These are phyloP conservation scores for Leucophenga maculata DNA, from an alignment of 2,888 invertebrate genomes.

Conservation along the genomic window DNA sequence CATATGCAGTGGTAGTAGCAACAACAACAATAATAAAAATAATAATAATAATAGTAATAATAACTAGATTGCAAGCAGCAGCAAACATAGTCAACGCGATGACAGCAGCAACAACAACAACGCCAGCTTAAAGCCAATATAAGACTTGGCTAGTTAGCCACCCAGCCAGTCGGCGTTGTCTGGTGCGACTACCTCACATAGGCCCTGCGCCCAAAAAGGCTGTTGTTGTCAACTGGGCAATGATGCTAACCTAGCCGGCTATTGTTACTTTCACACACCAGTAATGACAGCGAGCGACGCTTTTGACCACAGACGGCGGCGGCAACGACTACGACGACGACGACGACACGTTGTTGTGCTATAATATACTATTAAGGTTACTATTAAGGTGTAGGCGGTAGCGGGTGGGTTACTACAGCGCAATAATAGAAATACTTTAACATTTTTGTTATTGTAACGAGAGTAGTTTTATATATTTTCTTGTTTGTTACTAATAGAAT, in stretches of 20 bases:
- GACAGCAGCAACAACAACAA: not conserved
- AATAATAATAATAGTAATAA: slow-evolving; percentile 32
- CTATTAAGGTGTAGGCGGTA: no score
- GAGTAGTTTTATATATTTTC: not conserved
- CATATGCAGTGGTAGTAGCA: no score
- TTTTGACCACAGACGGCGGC: slow-evolving; percentile 8
- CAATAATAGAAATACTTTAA: slow-evolving; percentile 25
- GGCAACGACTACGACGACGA: not conserved
- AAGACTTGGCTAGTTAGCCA: slow-evolving; percentile 14
- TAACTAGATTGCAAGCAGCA: no score
- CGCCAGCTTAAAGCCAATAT: slow-evolving; percentile 6
- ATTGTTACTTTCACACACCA: slow-evolving; percentile 52
- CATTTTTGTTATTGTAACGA: not conserved
- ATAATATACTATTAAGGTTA: no score
- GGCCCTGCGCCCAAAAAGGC: not conserved
- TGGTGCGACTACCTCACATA: slow-evolving; percentile 5
- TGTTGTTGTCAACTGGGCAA: not conserved
- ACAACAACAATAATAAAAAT: no score
- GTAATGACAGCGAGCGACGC: slow-evolving; percentile 11
- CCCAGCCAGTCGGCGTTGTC: not conserved
- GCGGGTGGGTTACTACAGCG: no score
- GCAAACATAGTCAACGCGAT: no score
- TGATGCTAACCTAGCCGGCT: not conserved
- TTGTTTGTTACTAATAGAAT: no score
- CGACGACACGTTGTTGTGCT: no score